Evolutionary conservation across 1,140 invertebrate genomes (phyloP), one percentile per base, ranked within the genome.

Genomic region (Dendrolimus kikuchii): DNA sequence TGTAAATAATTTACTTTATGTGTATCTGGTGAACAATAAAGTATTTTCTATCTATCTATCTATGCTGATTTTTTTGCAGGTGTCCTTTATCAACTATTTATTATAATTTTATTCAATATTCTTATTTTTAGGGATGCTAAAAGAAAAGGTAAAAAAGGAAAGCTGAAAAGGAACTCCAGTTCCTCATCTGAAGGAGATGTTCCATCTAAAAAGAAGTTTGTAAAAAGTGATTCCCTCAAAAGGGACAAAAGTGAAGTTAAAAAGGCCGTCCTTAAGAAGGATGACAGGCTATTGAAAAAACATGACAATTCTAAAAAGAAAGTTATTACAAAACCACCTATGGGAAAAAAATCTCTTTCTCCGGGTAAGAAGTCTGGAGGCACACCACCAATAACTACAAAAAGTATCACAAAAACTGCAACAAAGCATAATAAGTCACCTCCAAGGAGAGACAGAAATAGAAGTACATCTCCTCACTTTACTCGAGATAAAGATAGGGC

Each of bases 121-220:
- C 7, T 23, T 46, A 46, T 47, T 76, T 72, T 43, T 60, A 88
- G 86, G 62, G 84, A 87, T 57, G 62, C 72, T 46, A 79, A 83
- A 53, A 77, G 79, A 57, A 88, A 86, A 66, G 53, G 40, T 6
- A 86, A 86, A 51, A 88, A 88, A 66, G 69, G 74, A 40, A 88
- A 88, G 64, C 68, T 82, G 9, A 88, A 88, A 69, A 77, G 87
- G 60, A 88, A 88, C 68, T 88, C 87, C 2, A 88, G 87, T 68
- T 87, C 87, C 37, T 88, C 87, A 49, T 87, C 87, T 44, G 86
- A 86, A 62, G 83, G 84, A 53, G 85, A 88, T 61, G 69, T 68
- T 36, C 79, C 80, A 45, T 59, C 77, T n/a, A 88, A 88, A 64
- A 88, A 87, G 62, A 88, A 88, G 65, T 69, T 81, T 59, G 38